Evolutionary conservation across 2,888 invertebrate species (phyloP), one percentile per base, ranked within the genome.

Genomic region (Criorhina ranunculi): DNA sequence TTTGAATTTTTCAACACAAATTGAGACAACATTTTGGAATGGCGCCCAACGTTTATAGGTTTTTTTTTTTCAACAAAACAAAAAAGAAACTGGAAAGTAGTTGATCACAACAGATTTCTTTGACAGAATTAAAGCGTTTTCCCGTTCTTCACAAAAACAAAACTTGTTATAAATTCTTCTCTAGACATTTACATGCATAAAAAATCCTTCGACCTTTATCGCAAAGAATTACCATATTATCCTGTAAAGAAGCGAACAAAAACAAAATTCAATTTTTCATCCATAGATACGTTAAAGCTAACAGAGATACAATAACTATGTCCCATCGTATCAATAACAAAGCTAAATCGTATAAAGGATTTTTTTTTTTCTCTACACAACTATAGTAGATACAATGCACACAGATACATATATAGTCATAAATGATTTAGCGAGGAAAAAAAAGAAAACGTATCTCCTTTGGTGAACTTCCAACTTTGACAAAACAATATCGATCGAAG

Each of bases 401-500:
- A 31, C 6, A 12, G 46, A 49, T 24, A 2, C 24, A n/a, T 2
- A 49, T 5, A 51, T 12, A 24, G 24, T 24, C 24, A 24, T 24
- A 4, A 24, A 24, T 12, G 5, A 31, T 29, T n/a, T n/a, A n/a
- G n/a, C n/a, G n/a, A n/a, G n/a, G n/a, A n/a, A n/a, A 31, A 31
- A 7, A 29, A 42, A 9, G 17, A 35, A 35, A 59, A 59, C 12
- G 15, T 12, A 42, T 42, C 60, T 29, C 42, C 19, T 35, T 24
- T 31, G 33, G 12, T 40, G 51, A 51, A 51, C 51, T 53, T 31
- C 53, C 15, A 57, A 24, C 57, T 57, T 69, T 57, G 55, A 42
- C 33, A 55, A 55, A 44, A 53, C 8, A 69, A 24, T 69, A 69
- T 69, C 55, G 69, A 69, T 55, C 67, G 15, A n/a, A 24, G 15